Conservation (phyloP, 2,888 invertebrate species). For the Smittia aterrima region DNA sequence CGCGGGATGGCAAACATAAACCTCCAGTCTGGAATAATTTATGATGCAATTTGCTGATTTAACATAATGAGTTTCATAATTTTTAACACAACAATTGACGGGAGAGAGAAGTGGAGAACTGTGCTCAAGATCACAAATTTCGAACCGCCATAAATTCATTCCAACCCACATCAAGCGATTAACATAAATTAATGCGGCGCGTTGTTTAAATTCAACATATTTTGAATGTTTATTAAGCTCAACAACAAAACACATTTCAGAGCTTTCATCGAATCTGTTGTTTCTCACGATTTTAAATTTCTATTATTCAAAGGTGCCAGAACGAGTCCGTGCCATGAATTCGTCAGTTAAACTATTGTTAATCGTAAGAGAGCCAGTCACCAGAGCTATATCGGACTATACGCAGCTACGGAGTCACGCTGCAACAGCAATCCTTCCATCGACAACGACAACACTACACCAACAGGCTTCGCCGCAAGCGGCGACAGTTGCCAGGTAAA, state of each 20-base stretch:
- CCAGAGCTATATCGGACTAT: conserved; percentile 94
- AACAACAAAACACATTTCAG: not conserved
- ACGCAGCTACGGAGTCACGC: conserved; percentile 86
- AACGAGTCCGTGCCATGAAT: conserved; percentile 92
- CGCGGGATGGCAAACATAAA: too few relatives aligned
- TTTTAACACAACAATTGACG: not conserved
- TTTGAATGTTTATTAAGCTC: not conserved
- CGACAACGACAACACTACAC: conserved; percentile 45
- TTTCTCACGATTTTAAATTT: not conserved
- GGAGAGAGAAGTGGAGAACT: too few relatives aligned
- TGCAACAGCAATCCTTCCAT: conserved; percentile 67
- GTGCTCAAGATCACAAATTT: too few relatives aligned
- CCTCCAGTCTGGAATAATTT: not conserved
- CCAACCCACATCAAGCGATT: not conserved
- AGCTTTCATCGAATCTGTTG: not conserved
- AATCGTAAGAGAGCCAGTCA: conserved; percentile 94
- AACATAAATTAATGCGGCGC: not conserved
- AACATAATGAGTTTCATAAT: not conserved
- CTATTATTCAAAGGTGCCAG: conserved; percentile 72
- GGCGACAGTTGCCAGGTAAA: conserved; percentile 44
- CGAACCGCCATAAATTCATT: not conserved
- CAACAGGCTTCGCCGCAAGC: conserved; percentile 49
- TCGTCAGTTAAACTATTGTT: conserved; percentile 84
- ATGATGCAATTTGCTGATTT: not conserved
- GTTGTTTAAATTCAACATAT: not conserved